Base-by-base conservation (phyloP, 2,113 vertebrate genomes). In the Tachuris rubrigastra region DNA sequence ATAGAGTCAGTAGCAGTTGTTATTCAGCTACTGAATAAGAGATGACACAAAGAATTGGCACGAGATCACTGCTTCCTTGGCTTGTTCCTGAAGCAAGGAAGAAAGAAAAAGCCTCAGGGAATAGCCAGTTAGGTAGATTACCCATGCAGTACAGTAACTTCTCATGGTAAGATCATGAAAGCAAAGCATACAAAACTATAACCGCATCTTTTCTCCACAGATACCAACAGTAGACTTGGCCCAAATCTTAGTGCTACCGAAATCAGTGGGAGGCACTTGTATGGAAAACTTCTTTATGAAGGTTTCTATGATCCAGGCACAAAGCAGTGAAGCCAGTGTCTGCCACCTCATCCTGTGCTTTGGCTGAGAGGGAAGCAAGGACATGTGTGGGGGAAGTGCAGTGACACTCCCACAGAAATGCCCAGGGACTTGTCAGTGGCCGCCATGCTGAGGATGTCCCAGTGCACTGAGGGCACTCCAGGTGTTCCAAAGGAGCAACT, bases 91-190 rank as follows among this genome's bases (percentile, higher is more conserved):
- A 88, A 90, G 58, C 55, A 69, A 63, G 50, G 59, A 89, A 73
- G 59, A 59, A 77, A 62, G 49, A 52, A 83, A 52, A 83, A 53
- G 33, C 14, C 60, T n/a, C 42, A 33, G 28, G 53, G 25, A 91
- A 75, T 0, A 65, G 58, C 19, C 66, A 47, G 16, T 21, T 19
- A 35, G 58, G 44, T 0, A 4, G 35, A 75, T 47, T 16, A 49
- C 22, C 73, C 20, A 17, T 1, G 8, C 28, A 74, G 2, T 37
- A n/a, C 0, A 0, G 16, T 28, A 30, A 37, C 3, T 39, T 22
- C 68, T 42, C 24, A 4, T 8, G 23, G 23, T 9, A 58, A 58
- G 8, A 33, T 11, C 47, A 42, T 5, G 42, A 63, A 85, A 53
- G n/a, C 42, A 68, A 72, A 85, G 35, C 10, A 82, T 82, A 68